Percentiles rank a stretch among this genome's conserved stretches.
These are phyloP conservation scores for Nematostella vectensis DNA, from an alignment of 92 coral and sea anemone genomes.

Conservation along the genomic window DNA sequence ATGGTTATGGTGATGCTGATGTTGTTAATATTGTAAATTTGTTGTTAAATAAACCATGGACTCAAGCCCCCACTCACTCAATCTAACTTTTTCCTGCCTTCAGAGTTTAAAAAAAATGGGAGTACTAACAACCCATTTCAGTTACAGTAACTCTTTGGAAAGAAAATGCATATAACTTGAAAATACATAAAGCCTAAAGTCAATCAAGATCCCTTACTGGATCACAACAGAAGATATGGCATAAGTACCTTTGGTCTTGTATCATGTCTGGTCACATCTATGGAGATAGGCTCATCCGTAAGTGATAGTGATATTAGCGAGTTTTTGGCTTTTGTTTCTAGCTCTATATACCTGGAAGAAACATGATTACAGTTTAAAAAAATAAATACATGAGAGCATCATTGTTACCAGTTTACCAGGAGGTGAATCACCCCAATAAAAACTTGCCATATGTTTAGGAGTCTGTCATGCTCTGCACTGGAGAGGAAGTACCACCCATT, in stretches of 20 bases:
- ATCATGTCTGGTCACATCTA: conserved; percentile 61
- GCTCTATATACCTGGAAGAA: conserved; percentile 59
- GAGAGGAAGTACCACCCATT: conserved; percentile 81
- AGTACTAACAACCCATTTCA: no score
- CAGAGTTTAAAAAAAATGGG: no score
- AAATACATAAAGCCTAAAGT: no score
- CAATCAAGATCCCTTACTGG: no score
- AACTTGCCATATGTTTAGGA: conserved; percentile 80
- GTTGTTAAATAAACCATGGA: no score
- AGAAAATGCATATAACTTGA: no score
- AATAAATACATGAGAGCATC: neutral
- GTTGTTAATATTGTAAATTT: no score
- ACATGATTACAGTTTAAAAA: neutral
- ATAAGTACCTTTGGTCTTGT: conserved; percentile 73
- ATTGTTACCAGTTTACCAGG: neutral
- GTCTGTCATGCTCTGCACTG: conserved; percentile 85
- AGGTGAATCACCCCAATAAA: neutral
- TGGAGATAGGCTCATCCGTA: conserved; percentile 76
- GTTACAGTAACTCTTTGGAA: no score
- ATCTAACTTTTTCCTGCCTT: no score
- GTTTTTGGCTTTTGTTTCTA: conserved; percentile 71
- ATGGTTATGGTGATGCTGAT: no score
- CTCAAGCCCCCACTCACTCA: no score
- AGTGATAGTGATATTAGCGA: conserved; percentile 79
- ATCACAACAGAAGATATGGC: no score